phyloP scores from a whole-genome alignment of 2,113 vertebrate genomes.

The Microtus montanus region DNA sequence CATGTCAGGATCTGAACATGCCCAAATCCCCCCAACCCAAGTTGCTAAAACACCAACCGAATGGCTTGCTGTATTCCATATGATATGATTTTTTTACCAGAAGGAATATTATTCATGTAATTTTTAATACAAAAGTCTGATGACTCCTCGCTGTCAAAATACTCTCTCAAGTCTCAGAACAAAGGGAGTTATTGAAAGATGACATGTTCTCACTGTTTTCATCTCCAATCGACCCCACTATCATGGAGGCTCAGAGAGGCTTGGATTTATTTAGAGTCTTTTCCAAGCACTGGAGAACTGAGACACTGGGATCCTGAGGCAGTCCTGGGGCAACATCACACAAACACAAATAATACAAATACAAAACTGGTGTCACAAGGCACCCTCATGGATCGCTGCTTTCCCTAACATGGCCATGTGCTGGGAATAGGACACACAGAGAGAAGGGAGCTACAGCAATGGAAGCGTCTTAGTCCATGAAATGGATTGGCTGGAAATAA shows the following conservation, averaged over 20 bases:
- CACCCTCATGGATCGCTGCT: not conserved
- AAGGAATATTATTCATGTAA: not conserved
- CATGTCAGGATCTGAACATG: not conserved
- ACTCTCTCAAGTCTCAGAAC: conserved; percentile 24
- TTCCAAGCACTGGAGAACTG: not conserved
- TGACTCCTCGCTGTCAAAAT: not conserved
- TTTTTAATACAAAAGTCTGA: not conserved
- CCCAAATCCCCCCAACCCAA: not conserved
- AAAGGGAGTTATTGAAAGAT: conserved; percentile 35
- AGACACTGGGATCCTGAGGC: not conserved
- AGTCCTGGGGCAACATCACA: not conserved
- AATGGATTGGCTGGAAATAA: conserved; percentile 46
- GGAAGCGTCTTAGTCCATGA: conserved; percentile 27
- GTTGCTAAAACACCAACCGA: not conserved
- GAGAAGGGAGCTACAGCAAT: not conserved
- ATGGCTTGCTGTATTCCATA: not conserved
- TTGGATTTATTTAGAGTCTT: not conserved
- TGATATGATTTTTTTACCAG: not conserved
- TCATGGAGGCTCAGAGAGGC: not conserved
- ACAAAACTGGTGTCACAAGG: not conserved
- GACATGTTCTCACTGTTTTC: not conserved
- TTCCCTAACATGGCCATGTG: not conserved
- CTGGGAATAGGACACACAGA: not conserved
- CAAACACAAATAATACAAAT: not conserved
- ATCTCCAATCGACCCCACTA: not conserved